Base-by-base conservation (phyloP, 2,888 invertebrate species). In the Gastrophysa polygoni region DNA sequence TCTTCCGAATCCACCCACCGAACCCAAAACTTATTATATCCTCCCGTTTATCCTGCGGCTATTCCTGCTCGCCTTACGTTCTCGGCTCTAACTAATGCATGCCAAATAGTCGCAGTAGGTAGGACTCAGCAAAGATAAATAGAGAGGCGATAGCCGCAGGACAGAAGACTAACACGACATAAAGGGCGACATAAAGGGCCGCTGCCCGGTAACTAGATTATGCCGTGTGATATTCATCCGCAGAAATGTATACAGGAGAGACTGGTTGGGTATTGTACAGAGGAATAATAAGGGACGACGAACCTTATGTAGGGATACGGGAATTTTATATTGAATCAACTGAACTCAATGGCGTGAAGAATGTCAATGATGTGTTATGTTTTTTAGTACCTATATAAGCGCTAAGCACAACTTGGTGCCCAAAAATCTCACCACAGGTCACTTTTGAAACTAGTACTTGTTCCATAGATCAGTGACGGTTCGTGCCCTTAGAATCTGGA, bases 151-250 rank as follows among this genome's bases (percentile, higher is more conserved):
- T 77, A 73, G 79, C 80, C 79, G 62, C 71, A 65, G 80, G 79
- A 75, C 74, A 78, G 73, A 77, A 77, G 78, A 76, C 77, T 79
- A 80, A 78, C 78, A 77, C 78, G 80, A 80, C 79, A 79, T 78
- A 78, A 78, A 78, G 79, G 79, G 77, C 76, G 78, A 63, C 55
- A 68, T 60, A 65, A 68, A 21, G 51, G 70, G 70, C 71, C 73
- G 70, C 67, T 73, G 73, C 67, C 73, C 76, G 75, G 70, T 79
- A 80, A 80, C 79, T 71, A 76, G 80, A 80, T 80, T 80, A 79
- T 71, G 73, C 69, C 66, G 68, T 68, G 72, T 69, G 77, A 77
- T 76, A 76, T 75, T 73, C 73, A 70, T 68, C 71, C 71, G 62
- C 62, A 68, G 29, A 43, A 57, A 57, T 54, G 28, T 43, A 43